phyloP scores from a whole-genome alignment of 2,797 vertebrate species.

The Chrysocyon brachyurus region DNA sequence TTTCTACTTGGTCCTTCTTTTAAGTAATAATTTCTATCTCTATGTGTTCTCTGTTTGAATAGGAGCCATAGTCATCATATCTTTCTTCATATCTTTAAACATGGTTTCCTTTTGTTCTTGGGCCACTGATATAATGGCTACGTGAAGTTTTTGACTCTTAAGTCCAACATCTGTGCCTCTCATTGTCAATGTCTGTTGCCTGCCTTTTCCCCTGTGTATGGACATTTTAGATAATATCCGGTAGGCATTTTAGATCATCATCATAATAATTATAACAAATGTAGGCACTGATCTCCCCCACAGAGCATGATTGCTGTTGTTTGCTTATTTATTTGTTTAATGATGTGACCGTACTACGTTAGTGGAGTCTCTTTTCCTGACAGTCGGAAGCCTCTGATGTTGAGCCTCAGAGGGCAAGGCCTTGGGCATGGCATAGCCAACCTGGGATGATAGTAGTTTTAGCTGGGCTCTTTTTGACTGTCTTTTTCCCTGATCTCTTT shows the following conservation, averaged over 20 bases:
- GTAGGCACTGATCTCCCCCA: not conserved
- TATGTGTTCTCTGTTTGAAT: not conserved
- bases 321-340: conserved; percentile 9
- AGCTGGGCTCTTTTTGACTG: not conserved
- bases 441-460: not conserved
- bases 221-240: not conserved
- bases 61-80: not conserved
- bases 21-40: not conserved
- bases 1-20: not conserved
- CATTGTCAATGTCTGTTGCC: not conserved
- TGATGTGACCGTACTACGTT: not conserved
- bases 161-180: not conserved
- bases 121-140: not conserved
- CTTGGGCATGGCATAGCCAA: not conserved
- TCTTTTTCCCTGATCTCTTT: not conserved
- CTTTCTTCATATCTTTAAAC: not conserved
- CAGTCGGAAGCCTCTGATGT: not conserved
- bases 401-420: not conserved
- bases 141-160: not conserved
- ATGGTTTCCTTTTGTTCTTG: not conserved
- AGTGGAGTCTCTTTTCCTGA: not conserved
- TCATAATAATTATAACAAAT: not conserved
- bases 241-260: not conserved
- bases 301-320: not conserved
- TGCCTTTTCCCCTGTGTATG: not conserved